Conservation (phyloP, 2,888 invertebrate species). For the Poecilus cupreus region DNA sequence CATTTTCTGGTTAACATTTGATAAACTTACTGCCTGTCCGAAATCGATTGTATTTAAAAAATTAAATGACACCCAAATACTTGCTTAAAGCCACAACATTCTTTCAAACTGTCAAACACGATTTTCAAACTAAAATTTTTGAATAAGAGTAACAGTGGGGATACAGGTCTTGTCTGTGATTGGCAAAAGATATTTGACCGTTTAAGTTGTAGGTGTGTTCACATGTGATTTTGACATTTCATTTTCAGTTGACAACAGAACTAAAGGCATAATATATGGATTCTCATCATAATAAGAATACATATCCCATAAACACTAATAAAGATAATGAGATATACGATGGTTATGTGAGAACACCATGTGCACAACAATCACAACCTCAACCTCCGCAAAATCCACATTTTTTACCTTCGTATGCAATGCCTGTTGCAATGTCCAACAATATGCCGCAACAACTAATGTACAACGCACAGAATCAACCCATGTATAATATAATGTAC, state of each 20-base stretch:
- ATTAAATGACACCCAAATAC: too few species aligned
- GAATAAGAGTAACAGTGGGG: not conserved
- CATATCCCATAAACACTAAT: conserved; percentile 44
- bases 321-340: conserved; percentile 58
- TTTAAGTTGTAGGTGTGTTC: too few species aligned
- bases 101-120: too few species aligned
- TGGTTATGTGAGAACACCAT: conserved; percentile 59
- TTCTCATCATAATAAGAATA: conserved; percentile 15
- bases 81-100: too few species aligned
- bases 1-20: too few species aligned
- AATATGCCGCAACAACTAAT: conserved; percentile 61
- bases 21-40: too few species aligned
- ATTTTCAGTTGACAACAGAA: not conserved
- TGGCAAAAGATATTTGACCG: too few species aligned
- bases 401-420: conserved; percentile 58
- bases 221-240: not conserved
- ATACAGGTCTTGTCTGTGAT: too few species aligned
- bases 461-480: conserved; percentile 59
- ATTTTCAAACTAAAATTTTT: not conserved
- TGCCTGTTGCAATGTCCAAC: conserved; percentile 59
- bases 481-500: conserved; percentile 62
- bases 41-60: too few species aligned
- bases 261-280: not conserved
- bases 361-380: conserved; percentile 62
- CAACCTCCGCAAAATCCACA: conserved; percentile 59